Conservation (phyloP, 2,113 vertebrate genomes). For the Globicephala melas region DNA sequence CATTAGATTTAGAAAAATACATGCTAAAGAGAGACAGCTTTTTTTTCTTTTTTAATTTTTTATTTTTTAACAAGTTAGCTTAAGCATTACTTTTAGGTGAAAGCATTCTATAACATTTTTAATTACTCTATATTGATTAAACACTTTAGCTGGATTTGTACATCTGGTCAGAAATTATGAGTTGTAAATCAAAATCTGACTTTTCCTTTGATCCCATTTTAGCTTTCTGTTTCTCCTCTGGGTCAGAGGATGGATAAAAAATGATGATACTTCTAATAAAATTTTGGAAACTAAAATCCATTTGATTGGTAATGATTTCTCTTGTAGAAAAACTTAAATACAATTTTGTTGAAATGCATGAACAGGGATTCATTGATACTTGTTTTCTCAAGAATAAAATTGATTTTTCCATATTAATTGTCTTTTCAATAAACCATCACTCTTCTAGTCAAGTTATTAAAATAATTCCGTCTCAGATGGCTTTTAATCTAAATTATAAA, state of each 20-base stretch:
- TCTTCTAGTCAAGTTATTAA: background rate
- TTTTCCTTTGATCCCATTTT: slow-evolving; percentile 52
- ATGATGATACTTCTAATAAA: slow-evolving; percentile 53
- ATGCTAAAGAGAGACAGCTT: slow-evolving; percentile 21
- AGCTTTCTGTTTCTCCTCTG: slow-evolving; percentile 32
- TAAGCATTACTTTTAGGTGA: slow-evolving; percentile 52
- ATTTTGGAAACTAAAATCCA: slow-evolving; percentile 51
- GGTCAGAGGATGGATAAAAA: background rate
- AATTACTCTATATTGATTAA: slow-evolving; percentile 74
- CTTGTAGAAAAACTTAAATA: background rate
- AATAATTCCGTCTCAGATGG: background rate
- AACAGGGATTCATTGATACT: slow-evolving; percentile 6
- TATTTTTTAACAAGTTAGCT: slow-evolving; percentile 47
- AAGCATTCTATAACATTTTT: slow-evolving; percentile 59
- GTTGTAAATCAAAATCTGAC: slow-evolving; percentile 44
- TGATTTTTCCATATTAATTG: slow-evolving; percentile 38
- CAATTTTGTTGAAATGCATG: background rate
- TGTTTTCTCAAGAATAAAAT: slow-evolving; percentile 53
- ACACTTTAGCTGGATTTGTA: slow-evolving; percentile 68
- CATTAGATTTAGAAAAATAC: slow-evolving; percentile 52
- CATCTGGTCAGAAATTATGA: slow-evolving; percentile 66
- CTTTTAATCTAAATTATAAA: slow-evolving; percentile 4
- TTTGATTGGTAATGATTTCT: slow-evolving; percentile 28
- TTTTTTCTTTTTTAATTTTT: background rate
- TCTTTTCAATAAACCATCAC: slow-evolving; percentile 30